These are phyloP conservation scores for Hololepta plana DNA, from an alignment of 2,888 invertebrate genomes.

Conservation along the genomic window DNA sequence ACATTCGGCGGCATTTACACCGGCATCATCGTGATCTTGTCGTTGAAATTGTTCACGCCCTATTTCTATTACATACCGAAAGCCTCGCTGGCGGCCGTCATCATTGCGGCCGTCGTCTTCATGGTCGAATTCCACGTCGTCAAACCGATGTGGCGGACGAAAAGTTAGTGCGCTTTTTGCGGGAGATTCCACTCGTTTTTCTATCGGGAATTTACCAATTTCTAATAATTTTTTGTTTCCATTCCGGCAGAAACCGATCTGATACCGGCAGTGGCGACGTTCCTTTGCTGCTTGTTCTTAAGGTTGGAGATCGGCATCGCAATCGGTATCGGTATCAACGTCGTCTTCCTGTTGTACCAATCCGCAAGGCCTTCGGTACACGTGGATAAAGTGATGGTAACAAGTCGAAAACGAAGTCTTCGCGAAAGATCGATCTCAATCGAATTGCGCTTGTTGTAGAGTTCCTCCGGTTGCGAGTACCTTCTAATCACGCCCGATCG, in stretches of 20 bases:
- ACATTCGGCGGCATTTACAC: constrained; percentile 48
- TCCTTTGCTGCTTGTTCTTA: constrained; percentile 42
- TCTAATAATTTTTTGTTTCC: background rate
- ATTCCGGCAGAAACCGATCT: constrained; percentile 42
- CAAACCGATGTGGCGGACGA: constrained; percentile 44
- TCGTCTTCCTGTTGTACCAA: constrained; percentile 40
- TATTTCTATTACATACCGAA: constrained; percentile 45
- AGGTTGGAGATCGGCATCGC: constrained; percentile 49
- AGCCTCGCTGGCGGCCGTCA: constrained; percentile 48
- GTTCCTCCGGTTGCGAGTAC: constrained; percentile 33
- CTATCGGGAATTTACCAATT: background rate
- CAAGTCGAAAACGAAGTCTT: background rate
- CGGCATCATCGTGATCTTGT: constrained; percentile 32
- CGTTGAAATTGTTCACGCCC: constrained; percentile 43
- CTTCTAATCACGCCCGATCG: constrained; percentile 40
- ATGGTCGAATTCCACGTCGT: constrained; percentile 46
- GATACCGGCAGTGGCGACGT: constrained; percentile 44
- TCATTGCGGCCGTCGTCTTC: constrained; percentile 51
- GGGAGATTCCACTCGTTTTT: background rate
- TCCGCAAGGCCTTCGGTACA: constrained; percentile 42
- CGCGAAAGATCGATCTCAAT: background rate
- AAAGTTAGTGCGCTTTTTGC: constrained; percentile 29
- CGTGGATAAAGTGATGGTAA: constrained; percentile 36
- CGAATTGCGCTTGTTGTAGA: constrained; percentile 22
- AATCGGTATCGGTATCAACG: constrained; percentile 41